These are phyloP conservation scores for Gopherus flavomarginatus DNA, from an alignment of 2,113 vertebrate genomes.

Conservation along the genomic window DNA sequence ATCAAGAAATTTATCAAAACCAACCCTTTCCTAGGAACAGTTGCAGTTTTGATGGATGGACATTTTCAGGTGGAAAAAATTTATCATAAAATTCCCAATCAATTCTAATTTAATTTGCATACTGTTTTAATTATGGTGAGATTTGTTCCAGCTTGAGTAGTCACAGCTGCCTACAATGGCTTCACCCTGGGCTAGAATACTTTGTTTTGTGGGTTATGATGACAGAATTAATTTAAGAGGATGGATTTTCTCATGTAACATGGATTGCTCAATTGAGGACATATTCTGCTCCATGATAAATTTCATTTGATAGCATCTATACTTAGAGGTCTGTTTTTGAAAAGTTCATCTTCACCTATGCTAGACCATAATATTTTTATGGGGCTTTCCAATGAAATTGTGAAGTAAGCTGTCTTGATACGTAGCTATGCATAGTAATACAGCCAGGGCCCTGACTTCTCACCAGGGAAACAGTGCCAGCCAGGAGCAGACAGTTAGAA, in stretches of 20 bases:
- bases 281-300: not conserved
- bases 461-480: not conserved
- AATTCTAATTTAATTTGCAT: not conserved
- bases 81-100: too few relatives aligned
- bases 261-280: not conserved
- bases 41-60: too few relatives aligned
- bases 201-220: not conserved
- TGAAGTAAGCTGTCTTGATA: too few relatives aligned
- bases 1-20: too few relatives aligned
- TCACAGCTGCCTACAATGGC: not conserved
- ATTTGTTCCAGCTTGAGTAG: not conserved
- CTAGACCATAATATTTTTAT: too few relatives aligned
- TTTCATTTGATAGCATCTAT: not conserved
- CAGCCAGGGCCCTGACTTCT: not conserved
- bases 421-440: too few relatives aligned
- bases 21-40: too few relatives aligned
- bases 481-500: not conserved
- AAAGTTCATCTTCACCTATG: not conserved
- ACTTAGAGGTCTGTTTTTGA: not conserved
- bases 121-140: not conserved
- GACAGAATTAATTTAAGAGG: not conserved
- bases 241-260: not conserved
- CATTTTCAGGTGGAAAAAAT: too few relatives aligned
- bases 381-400: too few relatives aligned
- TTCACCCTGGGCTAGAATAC: not conserved